phyloP scores from a whole-genome alignment of 2,797 vertebrate species.

The Hippocampus kuda region DNA sequence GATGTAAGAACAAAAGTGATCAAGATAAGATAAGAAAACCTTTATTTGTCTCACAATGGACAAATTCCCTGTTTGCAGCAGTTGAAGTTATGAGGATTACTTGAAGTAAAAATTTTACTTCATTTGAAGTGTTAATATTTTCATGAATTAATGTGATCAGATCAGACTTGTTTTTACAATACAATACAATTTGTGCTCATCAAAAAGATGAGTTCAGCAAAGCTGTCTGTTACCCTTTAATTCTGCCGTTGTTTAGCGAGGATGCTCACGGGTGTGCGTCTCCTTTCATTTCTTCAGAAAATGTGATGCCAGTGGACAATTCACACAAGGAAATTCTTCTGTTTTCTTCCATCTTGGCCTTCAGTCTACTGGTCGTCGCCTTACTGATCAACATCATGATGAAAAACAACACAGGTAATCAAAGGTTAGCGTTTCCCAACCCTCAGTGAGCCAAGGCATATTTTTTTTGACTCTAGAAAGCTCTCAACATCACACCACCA shows the following conservation, averaged over 20 bases:
- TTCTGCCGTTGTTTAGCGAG: background rate
- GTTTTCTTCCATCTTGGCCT: background rate
- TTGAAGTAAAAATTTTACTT: background rate
- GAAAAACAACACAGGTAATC: background rate
- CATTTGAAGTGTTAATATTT: background rate
- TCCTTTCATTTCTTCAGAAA: background rate
- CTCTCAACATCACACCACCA: too few relatives aligned
- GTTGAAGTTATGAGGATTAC: background rate
- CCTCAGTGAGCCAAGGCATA: background rate
- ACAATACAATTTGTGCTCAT: too few relatives aligned
- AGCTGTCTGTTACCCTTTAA: background rate
- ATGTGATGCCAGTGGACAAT: background rate
- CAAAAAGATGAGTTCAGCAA: too few relatives aligned
- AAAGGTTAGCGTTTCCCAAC: background rate
- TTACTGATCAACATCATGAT: background rate
- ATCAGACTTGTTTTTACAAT: too few relatives aligned
- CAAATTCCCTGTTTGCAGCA: too few relatives aligned
- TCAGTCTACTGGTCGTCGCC: background rate
- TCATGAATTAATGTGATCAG: background rate
- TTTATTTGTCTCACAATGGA: too few relatives aligned
- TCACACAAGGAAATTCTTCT: background rate
- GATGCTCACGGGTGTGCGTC: background rate
- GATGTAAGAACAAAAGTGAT: background rate
- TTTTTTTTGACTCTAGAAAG: too few relatives aligned
- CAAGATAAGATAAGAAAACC: too few relatives aligned